Base-by-base conservation (phyloP, 2,888 invertebrate genomes). In the Diplazon laetatorius region DNA sequence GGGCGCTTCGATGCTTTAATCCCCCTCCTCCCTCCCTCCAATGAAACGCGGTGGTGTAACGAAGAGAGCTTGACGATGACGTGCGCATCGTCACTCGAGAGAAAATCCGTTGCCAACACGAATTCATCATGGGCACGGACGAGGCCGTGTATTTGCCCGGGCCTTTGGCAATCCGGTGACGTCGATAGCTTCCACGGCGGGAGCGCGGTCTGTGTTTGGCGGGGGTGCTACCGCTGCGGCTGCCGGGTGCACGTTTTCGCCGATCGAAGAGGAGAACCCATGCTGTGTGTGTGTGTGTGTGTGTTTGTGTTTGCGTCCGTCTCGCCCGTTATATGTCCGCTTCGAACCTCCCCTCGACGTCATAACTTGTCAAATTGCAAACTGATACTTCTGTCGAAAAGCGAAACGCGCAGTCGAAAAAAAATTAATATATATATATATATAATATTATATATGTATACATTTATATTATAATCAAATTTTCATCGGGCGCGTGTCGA, bases 81-180 rank as follows among this genome's bases (percentile, higher is more conserved):
- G 62, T 16, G 44, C 14, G 14, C 25, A 16, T 14, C 30, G 44
- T 44, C 44, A 60, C 62, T 30, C 62, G 30, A 44, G 22, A 44
- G 30, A 20, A 22, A 30, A 42, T 37, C 25, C 42, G 8, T 39
- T 42, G 14, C 16, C 14, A n/a, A 42, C n/a, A 25, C 16, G 12
- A 39, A 42, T 16, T 62, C 44, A 20, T 37, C 5, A 35, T 46
- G 30, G 35, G 35, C 48, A 30, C 12, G 48, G n/a, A 63, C 30
- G 46, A 30, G 35, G 30, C 63, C n/a, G n/a, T n/a, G 48, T 18
- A 46, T 63, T 63, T 48, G 63, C 63, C 63, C 63, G 48, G 48
- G 63, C 16, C 48, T 46, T 63, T 63, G 35, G 46, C 16, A 20
- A 48, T 42, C 39, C 48, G 48, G 30, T 48, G 63, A 48, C 63